These are phyloP conservation scores for Acanthopleura granulata DNA, from an alignment of 2,888 invertebrate genomes.

Conservation along the genomic window DNA sequence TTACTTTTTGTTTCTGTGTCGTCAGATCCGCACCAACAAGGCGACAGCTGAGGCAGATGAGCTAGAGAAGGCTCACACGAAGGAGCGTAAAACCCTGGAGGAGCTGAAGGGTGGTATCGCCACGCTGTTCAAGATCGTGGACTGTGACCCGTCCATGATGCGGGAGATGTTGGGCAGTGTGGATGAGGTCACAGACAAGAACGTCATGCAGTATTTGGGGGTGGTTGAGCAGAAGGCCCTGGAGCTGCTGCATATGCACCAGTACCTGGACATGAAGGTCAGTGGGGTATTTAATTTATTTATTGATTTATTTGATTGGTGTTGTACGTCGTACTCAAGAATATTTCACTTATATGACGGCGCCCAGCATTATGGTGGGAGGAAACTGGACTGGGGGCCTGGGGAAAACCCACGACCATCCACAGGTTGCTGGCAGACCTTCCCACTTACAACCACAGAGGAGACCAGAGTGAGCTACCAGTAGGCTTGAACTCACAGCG, in stretches of 20 bases:
- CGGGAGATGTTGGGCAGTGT: slow-evolving; percentile 69
- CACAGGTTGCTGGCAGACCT: too few species aligned
- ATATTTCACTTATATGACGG: not conserved
- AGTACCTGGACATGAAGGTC: slow-evolving; percentile 55
- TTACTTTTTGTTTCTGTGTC: not conserved
- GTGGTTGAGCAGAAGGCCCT: slow-evolving; percentile 82
- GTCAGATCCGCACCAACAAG: slow-evolving; percentile 36
- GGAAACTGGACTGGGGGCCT: too few species aligned
- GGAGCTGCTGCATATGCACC: slow-evolving; percentile 73
- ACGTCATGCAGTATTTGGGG: slow-evolving; percentile 84
- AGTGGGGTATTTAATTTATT: slow-evolving; percentile 17
- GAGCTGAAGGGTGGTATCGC: slow-evolving; percentile 71
- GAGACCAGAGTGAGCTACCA: too few species aligned
- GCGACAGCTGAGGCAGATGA: slow-evolving; percentile 37
- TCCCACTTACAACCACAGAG: too few species aligned
- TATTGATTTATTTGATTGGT: too few species aligned
- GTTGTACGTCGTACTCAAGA: too few species aligned
- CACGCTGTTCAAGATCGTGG: slow-evolving; percentile 74
- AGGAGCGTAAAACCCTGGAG: slow-evolving; percentile 63
- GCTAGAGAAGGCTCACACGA: slow-evolving; percentile 45
- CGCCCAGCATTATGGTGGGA: not conserved
- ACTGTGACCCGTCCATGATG: slow-evolving; percentile 75
- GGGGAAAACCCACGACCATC: too few species aligned
- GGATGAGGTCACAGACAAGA: slow-evolving; percentile 79
- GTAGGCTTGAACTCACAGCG: too few species aligned